A percentile compares a stretch with the other conserved stretches of the same genome.
Conservation (phyloP, 64 coral and sea anemone species). For the Porites australiensis region DNA sequence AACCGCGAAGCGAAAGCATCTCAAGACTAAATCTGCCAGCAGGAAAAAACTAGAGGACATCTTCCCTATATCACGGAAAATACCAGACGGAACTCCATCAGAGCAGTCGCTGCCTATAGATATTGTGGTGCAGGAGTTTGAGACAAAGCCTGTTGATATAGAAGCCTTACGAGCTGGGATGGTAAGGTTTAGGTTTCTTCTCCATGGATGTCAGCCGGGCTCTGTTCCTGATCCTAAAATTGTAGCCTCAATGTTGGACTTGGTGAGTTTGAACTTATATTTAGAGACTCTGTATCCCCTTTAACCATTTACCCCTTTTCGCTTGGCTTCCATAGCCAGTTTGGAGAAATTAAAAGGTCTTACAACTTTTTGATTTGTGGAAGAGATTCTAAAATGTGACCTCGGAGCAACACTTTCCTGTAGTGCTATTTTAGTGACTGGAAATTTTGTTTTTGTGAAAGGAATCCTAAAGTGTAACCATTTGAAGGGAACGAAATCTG, state of each 20-base stretch:
- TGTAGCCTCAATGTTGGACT: slow-evolving; percentile 86
- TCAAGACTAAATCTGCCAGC: slow-evolving; percentile 74
- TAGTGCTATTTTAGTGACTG: no score
- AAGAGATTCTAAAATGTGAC: no score
- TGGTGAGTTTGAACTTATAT: slow-evolving; percentile 55
- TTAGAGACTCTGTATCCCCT: no score
- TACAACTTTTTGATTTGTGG: no score
- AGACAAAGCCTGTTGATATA: slow-evolving; percentile 85
- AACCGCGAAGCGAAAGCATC: slow-evolving; percentile 69
- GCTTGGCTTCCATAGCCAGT: no score
- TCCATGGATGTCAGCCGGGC: slow-evolving; percentile 80
- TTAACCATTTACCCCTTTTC: no score
- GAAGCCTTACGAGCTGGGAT: slow-evolving; percentile 79
- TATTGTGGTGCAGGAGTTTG: slow-evolving; percentile 85
- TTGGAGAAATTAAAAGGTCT: no score
- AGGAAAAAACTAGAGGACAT: slow-evolving; percentile 84
- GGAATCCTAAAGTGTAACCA: no score
- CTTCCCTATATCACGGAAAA: slow-evolving; percentile 59
- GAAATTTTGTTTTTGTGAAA: no score
- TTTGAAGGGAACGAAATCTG: no score
- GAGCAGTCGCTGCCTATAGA: slow-evolving; percentile 58
- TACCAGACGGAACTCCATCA: neutral
- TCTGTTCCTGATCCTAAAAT: slow-evolving; percentile 86
- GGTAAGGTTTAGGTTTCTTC: slow-evolving; percentile 77
- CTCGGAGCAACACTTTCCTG: no score